Evolutionary conservation across 2,888 invertebrate genomes (phyloP).

Genomic region (Drosophila tripunctata): DNA sequence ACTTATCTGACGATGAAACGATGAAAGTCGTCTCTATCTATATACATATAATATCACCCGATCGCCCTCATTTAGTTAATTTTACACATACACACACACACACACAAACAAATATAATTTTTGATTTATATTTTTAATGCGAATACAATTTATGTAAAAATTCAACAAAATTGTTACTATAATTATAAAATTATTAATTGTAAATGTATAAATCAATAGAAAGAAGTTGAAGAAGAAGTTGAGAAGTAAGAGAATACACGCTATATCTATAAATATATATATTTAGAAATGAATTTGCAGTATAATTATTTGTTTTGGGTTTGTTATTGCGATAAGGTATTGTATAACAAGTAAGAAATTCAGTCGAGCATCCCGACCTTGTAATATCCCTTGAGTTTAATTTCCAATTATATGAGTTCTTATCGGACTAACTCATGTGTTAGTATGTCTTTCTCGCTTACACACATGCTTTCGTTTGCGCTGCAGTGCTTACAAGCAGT

Average conservation of each 20-base stretch:
- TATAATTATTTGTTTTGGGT: no score
- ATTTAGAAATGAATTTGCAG: slow-evolving; percentile 7
- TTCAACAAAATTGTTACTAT: slow-evolving; percentile 35
- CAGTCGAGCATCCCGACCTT: no score
- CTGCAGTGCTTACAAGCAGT: no score
- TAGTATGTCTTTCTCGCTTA: no score
- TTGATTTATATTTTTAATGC: slow-evolving; percentile 65
- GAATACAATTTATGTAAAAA: slow-evolving; percentile 73
- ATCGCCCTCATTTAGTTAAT: slow-evolving; percentile 39
- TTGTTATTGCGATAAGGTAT: no score
- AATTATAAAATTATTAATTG: slow-evolving; percentile 31
- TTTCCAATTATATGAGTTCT: no score
- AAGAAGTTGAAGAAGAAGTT: slow-evolving; percentile 16
- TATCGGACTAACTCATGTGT: no score
- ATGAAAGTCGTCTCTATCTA: slow-evolving; percentile 10
- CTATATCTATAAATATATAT: slow-evolving; percentile 28
- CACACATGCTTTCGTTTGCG: no score
- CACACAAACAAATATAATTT: slow-evolving; percentile 51
- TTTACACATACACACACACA: slow-evolving; percentile 30
- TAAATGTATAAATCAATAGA: slow-evolving; percentile 61
- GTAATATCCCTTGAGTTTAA: no score
- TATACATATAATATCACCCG: no score
- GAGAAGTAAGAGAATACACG: slow-evolving; percentile 24
- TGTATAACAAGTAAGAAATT: no score
- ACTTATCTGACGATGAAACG: slow-evolving; percentile 36